These are phyloP conservation scores for Aix galericulata DNA, from an alignment of 2,113 vertebrate species.

Conservation along the genomic window DNA sequence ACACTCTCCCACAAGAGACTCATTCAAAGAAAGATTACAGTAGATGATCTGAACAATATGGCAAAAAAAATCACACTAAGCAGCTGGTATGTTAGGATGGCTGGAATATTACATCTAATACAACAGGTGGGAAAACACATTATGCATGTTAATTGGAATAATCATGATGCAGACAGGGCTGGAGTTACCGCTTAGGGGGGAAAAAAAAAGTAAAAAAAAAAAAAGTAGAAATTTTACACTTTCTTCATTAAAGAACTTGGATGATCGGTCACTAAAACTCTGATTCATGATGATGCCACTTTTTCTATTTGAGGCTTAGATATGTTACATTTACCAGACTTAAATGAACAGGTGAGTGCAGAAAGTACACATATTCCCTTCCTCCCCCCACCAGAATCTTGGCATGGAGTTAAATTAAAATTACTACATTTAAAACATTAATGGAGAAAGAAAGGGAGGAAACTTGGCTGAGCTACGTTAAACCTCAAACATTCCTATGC, in stretches of 20 bases:
- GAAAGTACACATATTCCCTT: neutral
- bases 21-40: neutral
- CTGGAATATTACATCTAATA: neutral
- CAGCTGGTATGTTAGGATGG: neutral
- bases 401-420: neutral
- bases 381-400: neutral
- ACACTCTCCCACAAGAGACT: neutral
- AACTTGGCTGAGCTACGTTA: neutral
- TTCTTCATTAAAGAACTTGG: neutral
- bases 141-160: neutral
- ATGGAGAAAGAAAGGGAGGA: neutral
- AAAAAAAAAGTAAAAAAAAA: neutral
- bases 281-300: neutral
- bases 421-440: neutral
- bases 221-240: rapidly evolving
- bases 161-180: neutral
- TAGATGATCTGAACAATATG: neutral
- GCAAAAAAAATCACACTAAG: neutral
- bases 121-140: neutral
- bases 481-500: neutral
- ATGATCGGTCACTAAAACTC: neutral
- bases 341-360: neutral
- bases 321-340: neutral
- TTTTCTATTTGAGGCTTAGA: neutral
- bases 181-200: neutral